Evolutionary conservation across 64 coral and sea anemone species (phyloP).

Genomic region (Catalaphyllia jardinei): DNA sequence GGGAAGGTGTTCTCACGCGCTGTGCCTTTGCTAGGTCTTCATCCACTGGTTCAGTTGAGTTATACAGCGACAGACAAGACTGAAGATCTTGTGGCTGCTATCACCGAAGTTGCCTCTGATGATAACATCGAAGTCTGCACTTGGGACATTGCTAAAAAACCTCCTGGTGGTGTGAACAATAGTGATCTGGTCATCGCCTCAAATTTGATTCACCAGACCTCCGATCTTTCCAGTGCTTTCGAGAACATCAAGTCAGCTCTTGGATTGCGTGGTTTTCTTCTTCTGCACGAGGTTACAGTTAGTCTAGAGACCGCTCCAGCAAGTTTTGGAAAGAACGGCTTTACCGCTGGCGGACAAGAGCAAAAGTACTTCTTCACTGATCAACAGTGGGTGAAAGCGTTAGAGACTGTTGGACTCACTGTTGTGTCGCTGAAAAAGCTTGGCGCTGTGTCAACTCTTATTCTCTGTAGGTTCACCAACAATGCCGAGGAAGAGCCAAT

Average conservation of each 20-base stretch:
- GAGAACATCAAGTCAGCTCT: slow-evolving; percentile 53
- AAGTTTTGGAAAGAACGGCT: slow-evolving; percentile 32
- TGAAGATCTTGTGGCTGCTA: slow-evolving; percentile 37
- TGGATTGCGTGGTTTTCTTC: slow-evolving; percentile 57
- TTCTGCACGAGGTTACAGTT: slow-evolving; percentile 49
- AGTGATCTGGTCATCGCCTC: slow-evolving; percentile 71
- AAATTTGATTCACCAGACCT: slow-evolving; percentile 36
- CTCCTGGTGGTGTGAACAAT: slow-evolving; percentile 63
- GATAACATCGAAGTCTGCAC: slow-evolving; percentile 37
- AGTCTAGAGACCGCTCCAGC: neutral
- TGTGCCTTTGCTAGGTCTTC: slow-evolving; percentile 58
- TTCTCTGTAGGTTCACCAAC: slow-evolving; percentile 57
- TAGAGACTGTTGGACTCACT: slow-evolving; percentile 40
- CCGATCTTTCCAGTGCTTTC: slow-evolving; percentile 38
- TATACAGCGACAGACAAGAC: slow-evolving; percentile 76
- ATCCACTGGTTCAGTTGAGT: slow-evolving; percentile 74
- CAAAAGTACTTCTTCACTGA: slow-evolving; percentile 36
- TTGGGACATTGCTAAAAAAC: slow-evolving; percentile 58
- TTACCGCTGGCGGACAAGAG: neutral
- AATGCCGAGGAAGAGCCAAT: slow-evolving; percentile 52
- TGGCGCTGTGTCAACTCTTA: slow-evolving; percentile 47
- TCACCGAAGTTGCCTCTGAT: slow-evolving; percentile 43
- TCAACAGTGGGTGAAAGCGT: slow-evolving; percentile 4
- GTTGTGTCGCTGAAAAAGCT: slow-evolving; percentile 61
- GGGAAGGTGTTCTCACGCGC: slow-evolving; percentile 61